phyloP scores from a whole-genome alignment of 1,140 invertebrate species.

The Heliconius melpomene region DNA sequence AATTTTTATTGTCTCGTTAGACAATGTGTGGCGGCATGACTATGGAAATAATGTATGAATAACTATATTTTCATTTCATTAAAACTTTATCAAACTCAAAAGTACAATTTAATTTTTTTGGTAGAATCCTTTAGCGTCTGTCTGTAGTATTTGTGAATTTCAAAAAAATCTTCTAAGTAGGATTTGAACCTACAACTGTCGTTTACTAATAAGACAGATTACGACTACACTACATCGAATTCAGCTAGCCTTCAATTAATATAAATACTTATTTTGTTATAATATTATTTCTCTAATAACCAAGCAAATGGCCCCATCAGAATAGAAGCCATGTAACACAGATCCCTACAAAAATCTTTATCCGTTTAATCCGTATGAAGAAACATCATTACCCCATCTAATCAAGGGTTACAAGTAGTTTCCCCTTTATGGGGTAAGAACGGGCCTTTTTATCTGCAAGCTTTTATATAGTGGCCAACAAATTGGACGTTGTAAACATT shows the following conservation, averaged over 20 bases:
- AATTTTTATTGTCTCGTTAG: too few relatives aligned
- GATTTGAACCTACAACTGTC: too few relatives aligned
- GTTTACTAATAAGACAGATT: too few relatives aligned
- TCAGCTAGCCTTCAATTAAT: too few relatives aligned
- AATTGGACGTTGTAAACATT: constrained; percentile 60
- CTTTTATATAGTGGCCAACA: constrained; percentile 48
- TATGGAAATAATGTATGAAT: too few relatives aligned
- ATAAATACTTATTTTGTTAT: too few relatives aligned
- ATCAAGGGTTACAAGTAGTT: constrained; percentile 62
- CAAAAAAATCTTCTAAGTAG: background rate
- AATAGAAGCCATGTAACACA: background rate
- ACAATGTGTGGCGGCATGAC: background rate
- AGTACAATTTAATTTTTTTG: too few relatives aligned
- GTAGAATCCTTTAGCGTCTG: background rate
- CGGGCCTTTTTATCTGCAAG: constrained; percentile 62
- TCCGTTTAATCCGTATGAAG: constrained; percentile 55
- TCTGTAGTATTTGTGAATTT: too few relatives aligned
- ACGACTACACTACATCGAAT: too few relatives aligned
- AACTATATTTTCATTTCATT: too few relatives aligned
- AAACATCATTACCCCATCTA: constrained; percentile 64
- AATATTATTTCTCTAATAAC: background rate
- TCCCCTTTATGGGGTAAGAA: constrained; percentile 53
- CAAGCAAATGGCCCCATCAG: background rate
- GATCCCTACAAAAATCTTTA: constrained; percentile 20
- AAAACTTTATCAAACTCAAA: too few relatives aligned